These are phyloP conservation scores for Corapipo altera DNA, from an alignment of 2,113 vertebrate genomes.

Conservation along the genomic window DNA sequence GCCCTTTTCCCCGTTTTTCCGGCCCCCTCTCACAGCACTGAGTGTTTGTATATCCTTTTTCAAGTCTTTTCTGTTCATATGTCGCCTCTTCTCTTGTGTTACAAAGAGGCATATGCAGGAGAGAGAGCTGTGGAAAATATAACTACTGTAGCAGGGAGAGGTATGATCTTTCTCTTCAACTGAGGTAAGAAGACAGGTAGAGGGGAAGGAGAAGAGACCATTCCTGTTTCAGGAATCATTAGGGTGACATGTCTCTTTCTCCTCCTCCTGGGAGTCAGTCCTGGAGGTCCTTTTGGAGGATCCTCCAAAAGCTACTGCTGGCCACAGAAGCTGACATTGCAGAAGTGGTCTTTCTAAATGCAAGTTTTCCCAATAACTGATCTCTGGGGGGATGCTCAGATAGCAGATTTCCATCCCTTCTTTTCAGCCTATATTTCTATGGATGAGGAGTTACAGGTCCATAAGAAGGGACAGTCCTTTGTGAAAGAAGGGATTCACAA, in stretches of 20 bases:
- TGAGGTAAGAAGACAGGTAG: neutral
- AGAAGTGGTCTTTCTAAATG: neutral
- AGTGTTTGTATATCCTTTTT: neutral
- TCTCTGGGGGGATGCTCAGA: neutral
- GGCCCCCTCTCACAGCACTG: neutral
- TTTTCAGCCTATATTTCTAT: neutral
- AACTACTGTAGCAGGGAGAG: neutral
- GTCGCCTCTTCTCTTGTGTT: neutral
- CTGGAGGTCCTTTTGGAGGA: no score
- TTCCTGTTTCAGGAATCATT: neutral
- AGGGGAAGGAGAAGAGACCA: neutral
- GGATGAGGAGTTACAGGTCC: neutral
- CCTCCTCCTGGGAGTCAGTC: neutral
- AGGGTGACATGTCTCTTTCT: neutral
- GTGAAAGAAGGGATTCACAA: neutral
- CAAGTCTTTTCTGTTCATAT: neutral
- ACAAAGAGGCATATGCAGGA: neutral
- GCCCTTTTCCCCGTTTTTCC: neutral
- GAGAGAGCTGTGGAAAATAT: neutral
- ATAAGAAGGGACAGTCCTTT: neutral
- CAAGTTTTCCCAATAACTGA: neutral
- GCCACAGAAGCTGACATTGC: neutral
- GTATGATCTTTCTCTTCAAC: neutral
- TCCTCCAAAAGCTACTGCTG: neutral
- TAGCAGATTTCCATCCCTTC: neutral